phyloP scores from a whole-genome alignment of 2,888 invertebrate species.

The Podabrus alpinus region DNA sequence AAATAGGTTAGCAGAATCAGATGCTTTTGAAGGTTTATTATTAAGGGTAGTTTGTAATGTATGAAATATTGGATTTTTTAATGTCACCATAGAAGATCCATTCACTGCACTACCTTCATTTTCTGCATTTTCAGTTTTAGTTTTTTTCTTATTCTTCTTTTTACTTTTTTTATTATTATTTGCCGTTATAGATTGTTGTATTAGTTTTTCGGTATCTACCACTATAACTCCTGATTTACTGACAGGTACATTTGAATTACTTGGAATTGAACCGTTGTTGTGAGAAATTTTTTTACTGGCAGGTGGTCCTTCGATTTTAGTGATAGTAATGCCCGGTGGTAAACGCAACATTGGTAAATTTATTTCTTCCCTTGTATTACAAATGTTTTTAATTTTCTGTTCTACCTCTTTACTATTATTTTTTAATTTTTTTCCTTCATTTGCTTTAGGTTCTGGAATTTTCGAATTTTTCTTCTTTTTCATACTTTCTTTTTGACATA shows the following conservation, averaged over 20 bases:
- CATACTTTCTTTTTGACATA: slow-evolving; percentile 7
- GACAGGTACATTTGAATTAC: slow-evolving; percentile 43
- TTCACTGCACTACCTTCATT: slow-evolving; percentile 46
- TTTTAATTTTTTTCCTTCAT: background rate
- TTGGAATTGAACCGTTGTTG: slow-evolving; percentile 37
- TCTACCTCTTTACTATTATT: background rate
- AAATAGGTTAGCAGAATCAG: slow-evolving; percentile 34
- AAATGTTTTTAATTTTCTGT: slow-evolving; percentile 3
- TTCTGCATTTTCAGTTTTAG: slow-evolving; percentile 3
- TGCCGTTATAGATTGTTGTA: slow-evolving; percentile 48
- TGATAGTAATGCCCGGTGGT: slow-evolving; percentile 56
- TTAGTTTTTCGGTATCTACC: slow-evolving; percentile 64
- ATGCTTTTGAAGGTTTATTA: slow-evolving; percentile 49
- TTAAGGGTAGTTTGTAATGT: slow-evolving; percentile 57
- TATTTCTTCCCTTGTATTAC: slow-evolving; percentile 37
- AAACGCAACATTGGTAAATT: slow-evolving; percentile 50
- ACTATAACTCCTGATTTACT: slow-evolving; percentile 63
- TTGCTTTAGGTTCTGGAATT: slow-evolving; percentile 22
- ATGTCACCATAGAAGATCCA: slow-evolving; percentile 71
- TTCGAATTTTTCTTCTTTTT: slow-evolving; percentile 19
- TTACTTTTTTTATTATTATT: slow-evolving; percentile 57
- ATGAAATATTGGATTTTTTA: slow-evolving; percentile 79
- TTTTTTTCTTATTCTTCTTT: slow-evolving; percentile 59
- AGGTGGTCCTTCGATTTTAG: slow-evolving; percentile 56
- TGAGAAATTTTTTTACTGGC: slow-evolving; percentile 41